Evolutionary conservation across 2,888 invertebrate genomes (phyloP), one percentile per base, ranked within the genome.

Genomic region (Stenoptilia bipunctidactyla): DNA sequence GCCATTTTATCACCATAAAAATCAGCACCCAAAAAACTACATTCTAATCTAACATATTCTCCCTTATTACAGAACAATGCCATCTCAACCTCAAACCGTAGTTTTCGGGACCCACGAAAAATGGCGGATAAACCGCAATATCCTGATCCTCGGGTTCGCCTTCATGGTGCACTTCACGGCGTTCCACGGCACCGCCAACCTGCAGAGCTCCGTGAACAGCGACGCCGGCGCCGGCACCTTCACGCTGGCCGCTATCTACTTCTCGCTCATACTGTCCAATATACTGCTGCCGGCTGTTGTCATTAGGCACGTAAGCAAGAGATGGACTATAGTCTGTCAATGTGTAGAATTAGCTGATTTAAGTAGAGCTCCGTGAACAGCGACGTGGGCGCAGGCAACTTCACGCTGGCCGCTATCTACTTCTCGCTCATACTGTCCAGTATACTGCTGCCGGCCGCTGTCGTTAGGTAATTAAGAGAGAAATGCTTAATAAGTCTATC

Each of bases 101-200:
- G 66, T 74, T 2, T 89, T 86, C 49, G 80, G 82, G 13, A 83
- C 86, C 1, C 75, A 85, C 15, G 92, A 92, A 61, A 87, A 87
- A 73, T 87, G 90, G 85, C 86, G 92, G 36, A 94, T 96, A 56
- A 87, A 93, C 61, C 91, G 91, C 56, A 97, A 97, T 68, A 89
- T 96, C 34, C 72, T 94, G 45, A 87, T 95, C 27, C 88, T 97
- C 38, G 93, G 96, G 1, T 77, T 93, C 44, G 94, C 94, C 0
- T 97, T 97, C 73, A 92, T 96, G 89, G 88, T 96, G 52, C 92
- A 94, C 51, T 94, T 97, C 76, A 97, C 95, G 1, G 95, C 96
- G 3, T 97, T 96, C 69, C 94, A 92, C 73, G 93, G 93, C 2
- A 89, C 92, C 1, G 90, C 92, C 38, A 93, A 93, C 69, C 82